These are phyloP conservation scores for Megalopta genalis DNA, from an alignment of 1,140 invertebrate genomes.

Conservation along the genomic window DNA sequence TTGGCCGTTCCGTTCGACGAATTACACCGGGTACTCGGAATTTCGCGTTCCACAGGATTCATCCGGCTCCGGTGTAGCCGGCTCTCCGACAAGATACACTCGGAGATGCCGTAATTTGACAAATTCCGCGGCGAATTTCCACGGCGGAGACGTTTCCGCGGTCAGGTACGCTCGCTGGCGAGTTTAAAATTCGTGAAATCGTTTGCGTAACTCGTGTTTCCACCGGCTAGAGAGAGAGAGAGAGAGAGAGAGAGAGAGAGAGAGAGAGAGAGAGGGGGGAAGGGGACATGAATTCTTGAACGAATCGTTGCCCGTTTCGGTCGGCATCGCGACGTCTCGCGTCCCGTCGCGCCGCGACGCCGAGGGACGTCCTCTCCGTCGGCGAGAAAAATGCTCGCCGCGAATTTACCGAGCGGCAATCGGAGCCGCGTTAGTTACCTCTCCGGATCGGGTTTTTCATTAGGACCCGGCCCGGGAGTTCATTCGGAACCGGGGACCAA, in stretches of 20 bases:
- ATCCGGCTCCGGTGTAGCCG: neutral
- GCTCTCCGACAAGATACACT: neutral
- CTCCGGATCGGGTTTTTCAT: slow-evolving; percentile 36
- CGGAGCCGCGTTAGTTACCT: slow-evolving; percentile 29
- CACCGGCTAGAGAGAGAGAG: no score
- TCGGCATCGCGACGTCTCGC: neutral
- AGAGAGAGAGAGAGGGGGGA: no score
- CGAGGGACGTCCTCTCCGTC: no score
- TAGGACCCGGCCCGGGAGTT: neutral
- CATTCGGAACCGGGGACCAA: slow-evolving; percentile 33
- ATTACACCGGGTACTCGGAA: neutral
- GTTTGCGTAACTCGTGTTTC: slow-evolving; percentile 7
- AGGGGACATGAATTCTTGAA: slow-evolving; percentile 37
- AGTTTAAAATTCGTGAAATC: slow-evolving; percentile 23
- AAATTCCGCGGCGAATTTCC: slow-evolving; percentile 1
- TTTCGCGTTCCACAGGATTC: neutral
- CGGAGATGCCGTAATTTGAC: neutral
- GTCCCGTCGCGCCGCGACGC: no score
- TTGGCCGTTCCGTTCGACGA: neutral
- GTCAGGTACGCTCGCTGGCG: neutral
- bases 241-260: no score
- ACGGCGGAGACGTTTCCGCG: neutral
- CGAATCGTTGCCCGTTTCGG: slow-evolving; percentile 7
- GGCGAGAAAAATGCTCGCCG: slow-evolving; percentile 17
- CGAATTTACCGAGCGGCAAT: slow-evolving; percentile 33